Base-by-base conservation (phyloP, 37 sponge, comb jelly and placozoan species). In the Lycopodina hypogea region DNA sequence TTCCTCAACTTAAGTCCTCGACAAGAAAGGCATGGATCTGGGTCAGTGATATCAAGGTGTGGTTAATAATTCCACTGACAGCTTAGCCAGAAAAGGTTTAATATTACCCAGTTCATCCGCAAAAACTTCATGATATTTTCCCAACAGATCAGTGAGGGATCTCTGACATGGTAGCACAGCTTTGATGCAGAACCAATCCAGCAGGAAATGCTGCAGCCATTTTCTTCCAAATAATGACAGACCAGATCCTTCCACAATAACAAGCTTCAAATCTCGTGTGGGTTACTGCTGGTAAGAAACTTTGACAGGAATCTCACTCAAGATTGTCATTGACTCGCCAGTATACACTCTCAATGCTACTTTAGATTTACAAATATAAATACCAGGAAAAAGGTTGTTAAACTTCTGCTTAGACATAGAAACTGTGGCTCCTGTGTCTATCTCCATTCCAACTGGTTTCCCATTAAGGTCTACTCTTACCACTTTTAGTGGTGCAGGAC, bases 351-450 rank as follows among this genome's bases (percentile, higher is more conserved):
- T 52, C 53, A 52, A 52, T 14, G 9, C 30, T 12, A 33, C n/a
- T 9, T 34, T 40, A 15, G 42, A 39, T 23, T 65, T 65, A 19
- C 23, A 28, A 9, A 69, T 38, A 23, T 37, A 41, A 35, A 69
- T n/a, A 12, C 6, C 39, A 11, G 71, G 71, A 17, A 33, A 69
- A 7, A 37, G 41, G 32, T 30, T 6, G 39, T 69, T 69, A 23
- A 38, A 35, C 17, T 12, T 8, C 7, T 9, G 8, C 11, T 8
- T 15, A 38, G 71, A 69, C 12, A 69, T 69, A 69, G 14, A 18
- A 41, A 38, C 8, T 12, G 71, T 41, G 32, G 71, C 71, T 35
- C 71, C 71, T 8, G 71, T 69, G 39, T 69, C 71, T 11, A 69
- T 41, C 41, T n/a, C n/a, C n/a, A n/a, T n/a, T n/a, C n/a, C n/a